Conservation (phyloP, 2,113 vertebrate genomes). For the Platichthys stellatus region DNA sequence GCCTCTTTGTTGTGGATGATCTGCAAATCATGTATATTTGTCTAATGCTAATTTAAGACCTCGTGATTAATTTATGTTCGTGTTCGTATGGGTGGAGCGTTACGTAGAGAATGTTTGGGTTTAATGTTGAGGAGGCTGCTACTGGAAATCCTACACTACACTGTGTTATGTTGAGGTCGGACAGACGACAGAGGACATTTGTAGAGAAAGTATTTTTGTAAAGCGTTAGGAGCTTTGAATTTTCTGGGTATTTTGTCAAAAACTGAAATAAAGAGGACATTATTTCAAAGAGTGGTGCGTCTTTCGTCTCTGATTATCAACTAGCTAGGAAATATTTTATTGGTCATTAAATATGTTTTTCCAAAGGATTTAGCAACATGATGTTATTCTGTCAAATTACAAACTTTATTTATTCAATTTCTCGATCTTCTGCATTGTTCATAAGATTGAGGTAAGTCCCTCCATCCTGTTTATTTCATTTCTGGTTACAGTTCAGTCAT, state of each 20-base stretch:
- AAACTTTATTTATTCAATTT: too few species aligned
- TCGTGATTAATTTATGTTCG: slow-evolving; percentile 95
- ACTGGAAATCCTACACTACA: slow-evolving; percentile 85
- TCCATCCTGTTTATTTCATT: too few species aligned
- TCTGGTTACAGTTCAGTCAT: too few species aligned
- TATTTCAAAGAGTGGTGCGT: slow-evolving; percentile 82
- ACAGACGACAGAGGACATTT: slow-evolving; percentile 88
- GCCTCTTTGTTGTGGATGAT: slow-evolving; percentile 82
- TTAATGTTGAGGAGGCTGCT: slow-evolving; percentile 87
- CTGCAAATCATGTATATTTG: slow-evolving; percentile 91
- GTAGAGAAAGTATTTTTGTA: slow-evolving; percentile 99
- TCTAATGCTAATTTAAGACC: slow-evolving; percentile 97
- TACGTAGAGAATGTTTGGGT: slow-evolving; percentile 78
- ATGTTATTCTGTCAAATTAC: too few species aligned
- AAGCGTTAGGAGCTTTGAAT: slow-evolving; percentile 93
- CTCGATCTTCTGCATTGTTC: too few species aligned
- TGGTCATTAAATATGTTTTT: too few species aligned
- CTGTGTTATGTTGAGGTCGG: slow-evolving; percentile 88
- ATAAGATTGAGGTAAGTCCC: too few species aligned
- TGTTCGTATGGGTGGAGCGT: slow-evolving; percentile 84
- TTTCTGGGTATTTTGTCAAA: slow-evolving; percentile 99
- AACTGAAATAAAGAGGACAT: slow-evolving; percentile 95
- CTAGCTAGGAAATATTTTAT: neutral
- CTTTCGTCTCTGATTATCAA: neutral
- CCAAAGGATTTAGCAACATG: too few species aligned